Evolutionary conservation across 23 tunicate genomes (phyloP), one percentile per base, ranked within the genome.

Genomic region (Styela plicata): DNA sequence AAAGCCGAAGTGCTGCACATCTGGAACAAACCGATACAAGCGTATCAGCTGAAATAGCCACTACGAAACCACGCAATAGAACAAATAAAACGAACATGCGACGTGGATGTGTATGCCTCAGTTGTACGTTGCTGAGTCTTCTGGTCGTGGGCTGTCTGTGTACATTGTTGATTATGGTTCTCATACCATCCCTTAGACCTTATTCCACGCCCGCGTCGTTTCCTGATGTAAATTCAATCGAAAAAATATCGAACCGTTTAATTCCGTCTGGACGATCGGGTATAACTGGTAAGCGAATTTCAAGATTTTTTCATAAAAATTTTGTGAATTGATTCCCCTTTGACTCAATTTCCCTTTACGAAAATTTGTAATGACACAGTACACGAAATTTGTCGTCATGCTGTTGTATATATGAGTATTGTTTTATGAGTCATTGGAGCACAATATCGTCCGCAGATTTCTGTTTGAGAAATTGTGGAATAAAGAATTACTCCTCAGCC

Each of bases 11-110:
- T 23, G 68, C 26, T 10, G 35, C 32, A 74, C 61, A 34, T 67
- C 69, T 7, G 18, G 36, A 21, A 73, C 84, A 34, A 34, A 30
- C 21, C 63, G 74, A 65, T 53, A 80, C 27, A 52, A 80, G 33
- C 31, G 27, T 33, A 25, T 61, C 57, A 32, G 36, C 74, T 63
- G 69, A 66, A 13, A 44, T 5, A 44, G 57, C 57, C 13, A 44
- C 36, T 13, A 71, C 26, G 17, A 71, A 71, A 32, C 77, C 77
- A 34, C 77, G 36, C 23, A 19, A 71, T 29, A 33, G 77, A 71
- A 71, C 77, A 19, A 5, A 34, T 28, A 30, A 27, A 28, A 30
- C 24, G 34, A 71, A 71, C 35, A 27, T 27, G 34, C 77, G 77
- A 19, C 77, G 77, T 27, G 36, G 36, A 5, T 71, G 77, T 30